Conservation (phyloP, 64 coral and sea anemone genomes). For the Actinia tenebrosa region DNA sequence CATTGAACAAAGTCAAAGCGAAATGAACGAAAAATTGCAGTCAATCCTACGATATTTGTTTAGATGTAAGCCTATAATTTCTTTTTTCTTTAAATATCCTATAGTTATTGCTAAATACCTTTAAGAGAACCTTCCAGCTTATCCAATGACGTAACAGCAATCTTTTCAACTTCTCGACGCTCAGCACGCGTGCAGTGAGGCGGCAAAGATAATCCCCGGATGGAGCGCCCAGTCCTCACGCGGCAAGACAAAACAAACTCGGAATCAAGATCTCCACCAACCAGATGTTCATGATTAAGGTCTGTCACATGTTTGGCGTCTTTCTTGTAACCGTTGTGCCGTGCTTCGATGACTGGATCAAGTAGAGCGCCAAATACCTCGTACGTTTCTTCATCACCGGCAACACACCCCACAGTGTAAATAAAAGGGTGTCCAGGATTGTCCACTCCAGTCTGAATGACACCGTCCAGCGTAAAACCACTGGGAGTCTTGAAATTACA, state of each 20-base stretch:
- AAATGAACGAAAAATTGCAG: too few relatives aligned
- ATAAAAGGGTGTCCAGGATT: conserved; percentile 87
- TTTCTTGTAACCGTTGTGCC: conserved; percentile 80
- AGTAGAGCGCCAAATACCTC: conserved; percentile 66
- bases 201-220: conserved; percentile 74
- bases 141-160: conserved; percentile 54
- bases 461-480: conserved; percentile 67
- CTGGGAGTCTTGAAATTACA: conserved; percentile 56
- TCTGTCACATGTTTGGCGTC: conserved; percentile 77
- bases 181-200: conserved; percentile 85
- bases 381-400: conserved; percentile 80
- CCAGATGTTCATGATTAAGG: conserved; percentile 66
- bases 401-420: conserved; percentile 82
- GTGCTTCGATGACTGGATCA: conserved; percentile 82
- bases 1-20: too few relatives aligned
- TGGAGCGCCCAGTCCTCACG: conserved; percentile 82
- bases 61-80: too few relatives aligned
- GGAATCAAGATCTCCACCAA: conserved; percentile 76
- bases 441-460: conserved; percentile 82
- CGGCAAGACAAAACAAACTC: conserved; percentile 79
- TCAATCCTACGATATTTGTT: too few relatives aligned
- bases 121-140: conserved; percentile 64
- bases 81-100: too few relatives aligned
- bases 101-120: neutral
- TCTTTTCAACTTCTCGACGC: conserved; percentile 72